Base-by-base conservation (phyloP, 1,140 invertebrate species). In the Procambarus clarkii region DNA sequence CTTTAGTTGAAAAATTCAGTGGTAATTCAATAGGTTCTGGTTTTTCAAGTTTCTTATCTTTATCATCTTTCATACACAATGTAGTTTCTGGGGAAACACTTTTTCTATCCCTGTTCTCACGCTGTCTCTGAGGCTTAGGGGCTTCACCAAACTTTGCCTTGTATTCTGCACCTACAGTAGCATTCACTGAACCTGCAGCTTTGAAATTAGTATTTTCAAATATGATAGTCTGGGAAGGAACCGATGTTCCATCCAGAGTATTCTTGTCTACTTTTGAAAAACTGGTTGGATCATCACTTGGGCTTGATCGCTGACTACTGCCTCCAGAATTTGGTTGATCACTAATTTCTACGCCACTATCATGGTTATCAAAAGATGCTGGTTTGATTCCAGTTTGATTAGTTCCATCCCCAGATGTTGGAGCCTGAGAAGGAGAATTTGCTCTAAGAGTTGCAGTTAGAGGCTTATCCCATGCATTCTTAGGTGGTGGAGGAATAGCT, bases 201-300 rank as follows among this genome's bases (percentile, higher is more conserved):
- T 97, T 97, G 93, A 97, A 98, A 94, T 98, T 98, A 0, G 97
- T 98, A 94, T 98, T 98, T 94, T 98, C 98, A 94, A 98, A 98
- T 88, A 98, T 98, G 60, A 98, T 97, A 0, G 97, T 98, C 94
- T 98, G 97, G 21, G 98, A 97, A 0, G 97, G 97, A 1, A 97
- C 96, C 7, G 96, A 97, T 0, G 96, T 95, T 8, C 96, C 96
- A 94, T 97, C 97, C n/a, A 96, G 94, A 44, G 96, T 95, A 84
- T 95, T 92, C 58, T 92, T 93, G 64, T 92, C 92, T 64, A 82
- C 88, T 21, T 91, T 91, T 11, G 87, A 34, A 64, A 89, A 92
- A 58, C 24, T 92, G 46, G 93, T 93, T 48, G 93, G 93, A 81
- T 94, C 93, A 91, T 94, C 94, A 80, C 95, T 95, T 71, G 95